Evolutionary conservation across 2,888 invertebrate species (phyloP), one percentile per base, ranked within the genome.

Genomic region (Erpobdella octoculata): DNA sequence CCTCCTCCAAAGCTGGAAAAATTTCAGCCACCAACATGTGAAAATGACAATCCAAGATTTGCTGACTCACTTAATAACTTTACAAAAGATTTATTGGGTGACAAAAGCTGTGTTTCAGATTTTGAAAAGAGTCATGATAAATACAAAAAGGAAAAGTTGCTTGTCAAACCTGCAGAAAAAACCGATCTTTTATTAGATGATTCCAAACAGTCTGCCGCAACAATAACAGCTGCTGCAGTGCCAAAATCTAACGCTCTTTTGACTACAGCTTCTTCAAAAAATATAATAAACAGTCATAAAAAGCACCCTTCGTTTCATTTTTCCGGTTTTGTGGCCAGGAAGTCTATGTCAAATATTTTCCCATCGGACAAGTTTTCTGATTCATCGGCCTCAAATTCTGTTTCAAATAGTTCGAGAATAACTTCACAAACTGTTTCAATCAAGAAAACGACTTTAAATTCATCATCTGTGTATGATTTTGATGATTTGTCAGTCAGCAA

Each of bases 351-450:
- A 15, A 68, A 68, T 33, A 62, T 62, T n/a, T 62, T 33, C 18
- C 62, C 62, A 4, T 28, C n/a, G 12, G 35, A 31, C n/a, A 6
- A n/a, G 33, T n/a, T n/a, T 31, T 28, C 28, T 33, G n/a, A 28
- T 25, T 9, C 31, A 33, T 4, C 31, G 3, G 8, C 5, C 18
- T 31, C 61, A 6, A 61, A 61, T 61, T 35, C 35, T 31, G 62
- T 12, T n/a, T 41, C 12, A 35, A 62, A 31, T 31, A 62, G 31
- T 28, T 41, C 41, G n/a, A 18, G 68, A 33, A 68, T 68, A 4
- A 41, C 35, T 41, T 68, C 68, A 12, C 68, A 68, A 33, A 68
- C 68, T 9, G 68, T 68, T 33, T 68, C 68, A 15, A 68, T 68
- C n/a, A 68, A 68, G n/a, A 21, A 38, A 35, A 68, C 68, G 15